A percentile compares a stretch with the other conserved stretches of the same genome.
phyloP scores from a whole-genome alignment of 1,140 invertebrate genomes.

The Belonocnema kinseyi region DNA sequence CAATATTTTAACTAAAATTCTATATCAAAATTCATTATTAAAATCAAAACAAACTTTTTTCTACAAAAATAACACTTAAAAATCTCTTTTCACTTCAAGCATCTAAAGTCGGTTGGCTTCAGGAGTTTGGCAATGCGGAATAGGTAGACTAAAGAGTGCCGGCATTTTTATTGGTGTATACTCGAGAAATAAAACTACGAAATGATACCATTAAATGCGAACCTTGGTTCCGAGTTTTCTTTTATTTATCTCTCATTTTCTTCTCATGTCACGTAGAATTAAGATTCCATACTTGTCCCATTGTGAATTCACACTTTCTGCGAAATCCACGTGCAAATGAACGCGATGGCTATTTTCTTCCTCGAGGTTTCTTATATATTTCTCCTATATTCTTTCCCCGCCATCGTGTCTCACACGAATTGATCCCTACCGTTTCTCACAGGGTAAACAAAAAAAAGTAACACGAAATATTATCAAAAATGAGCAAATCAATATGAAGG shows the following conservation, averaged over 20 bases:
- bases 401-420: slow-evolving; percentile 32
- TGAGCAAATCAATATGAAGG: slow-evolving; percentile 62
- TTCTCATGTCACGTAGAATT: slow-evolving; percentile 60
- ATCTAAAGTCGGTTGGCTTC: not conserved
- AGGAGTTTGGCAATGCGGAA: slow-evolving; percentile 18
- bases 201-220: slow-evolving; percentile 45
- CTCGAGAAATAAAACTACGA: slow-evolving; percentile 63
- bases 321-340: not conserved
- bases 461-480: slow-evolving; percentile 64
- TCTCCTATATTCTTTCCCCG: not conserved
- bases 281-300: slow-evolving; percentile 56
- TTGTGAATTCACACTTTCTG: slow-evolving; percentile 26
- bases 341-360: not conserved
- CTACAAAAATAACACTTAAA: not conserved
- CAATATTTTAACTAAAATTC: too few species aligned
- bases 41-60: not conserved
- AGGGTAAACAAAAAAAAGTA: slow-evolving; percentile 72
- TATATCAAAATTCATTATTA: too few species aligned
- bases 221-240: slow-evolving; percentile 34
- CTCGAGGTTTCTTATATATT: not conserved
- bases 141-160: slow-evolving; percentile 28
- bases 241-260: slow-evolving; percentile 40
- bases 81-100: not conserved
- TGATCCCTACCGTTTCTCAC: slow-evolving; percentile 64
- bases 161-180: slow-evolving; percentile 55